Conservation (phyloP, 2,113 vertebrate genomes). For the Pampusana beccarii region DNA sequence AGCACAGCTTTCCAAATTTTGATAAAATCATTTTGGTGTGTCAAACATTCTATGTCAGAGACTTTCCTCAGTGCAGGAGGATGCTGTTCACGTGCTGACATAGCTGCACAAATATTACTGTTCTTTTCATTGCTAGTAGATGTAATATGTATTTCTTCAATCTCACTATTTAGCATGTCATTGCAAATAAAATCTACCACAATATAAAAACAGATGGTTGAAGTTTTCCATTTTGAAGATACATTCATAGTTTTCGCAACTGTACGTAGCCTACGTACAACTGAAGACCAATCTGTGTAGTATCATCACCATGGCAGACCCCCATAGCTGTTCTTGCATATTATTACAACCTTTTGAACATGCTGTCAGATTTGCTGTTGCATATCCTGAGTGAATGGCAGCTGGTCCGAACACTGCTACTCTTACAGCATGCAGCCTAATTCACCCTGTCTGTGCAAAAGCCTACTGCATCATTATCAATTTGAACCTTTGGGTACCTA, state of each 20-base stretch:
- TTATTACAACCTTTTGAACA: conserved; percentile 35
- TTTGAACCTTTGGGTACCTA: conserved; percentile 40
- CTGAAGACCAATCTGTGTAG: conserved; percentile 13
- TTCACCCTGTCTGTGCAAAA: conserved; percentile 18
- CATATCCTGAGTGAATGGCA: conserved; percentile 42
- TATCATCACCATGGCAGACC: conserved; percentile 18
- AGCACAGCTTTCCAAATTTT: background rate
- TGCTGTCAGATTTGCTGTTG: background rate
- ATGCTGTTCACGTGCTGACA: background rate
- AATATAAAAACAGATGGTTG: conserved; percentile 35
- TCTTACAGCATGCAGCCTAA: conserved; percentile 1
- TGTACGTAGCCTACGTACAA: conserved; percentile 25
- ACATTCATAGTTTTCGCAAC: conserved; percentile 42
- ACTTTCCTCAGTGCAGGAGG: background rate
- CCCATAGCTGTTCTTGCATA: background rate
- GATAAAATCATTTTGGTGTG: background rate
- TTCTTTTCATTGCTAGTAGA: background rate
- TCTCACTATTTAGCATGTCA: conserved; percentile 44
- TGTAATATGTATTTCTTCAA: conserved; percentile 44
- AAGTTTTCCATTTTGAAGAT: conserved; percentile 49
- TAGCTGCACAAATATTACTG: background rate
- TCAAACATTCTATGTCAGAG: conserved; percentile 21
- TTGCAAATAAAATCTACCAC: conserved; percentile 51
- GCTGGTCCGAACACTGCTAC: background rate
- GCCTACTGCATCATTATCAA: background rate